phyloP scores from a whole-genome alignment of 2,888 invertebrate genomes.

The Cataglyphis cursor region DNA sequence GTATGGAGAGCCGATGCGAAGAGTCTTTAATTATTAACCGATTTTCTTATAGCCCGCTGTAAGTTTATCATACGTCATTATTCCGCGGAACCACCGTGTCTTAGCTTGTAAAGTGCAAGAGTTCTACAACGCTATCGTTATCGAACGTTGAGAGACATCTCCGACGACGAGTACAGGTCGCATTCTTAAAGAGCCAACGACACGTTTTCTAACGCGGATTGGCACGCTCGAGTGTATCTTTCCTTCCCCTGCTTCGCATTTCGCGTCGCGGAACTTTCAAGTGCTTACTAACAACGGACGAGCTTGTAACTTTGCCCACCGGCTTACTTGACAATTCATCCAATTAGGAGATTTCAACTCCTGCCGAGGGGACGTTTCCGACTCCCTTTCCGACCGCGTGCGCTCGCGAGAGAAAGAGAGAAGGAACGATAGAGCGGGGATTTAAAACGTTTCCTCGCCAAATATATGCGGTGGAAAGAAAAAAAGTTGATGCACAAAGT shows the following conservation, averaged over 20 bases:
- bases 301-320: slow-evolving; percentile 62
- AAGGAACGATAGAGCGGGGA: neutral
- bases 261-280: slow-evolving; percentile 36
- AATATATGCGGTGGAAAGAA: slow-evolving; percentile 14
- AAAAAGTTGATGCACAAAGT: slow-evolving; percentile 42
- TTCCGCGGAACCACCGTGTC: neutral
- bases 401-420: no score
- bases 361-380: slow-evolving; percentile 12
- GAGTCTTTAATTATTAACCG: neutral
- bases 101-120: slow-evolving; percentile 31
- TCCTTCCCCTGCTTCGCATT: slow-evolving; percentile 2
- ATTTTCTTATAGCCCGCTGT: slow-evolving; percentile 13
- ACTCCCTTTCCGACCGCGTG: slow-evolving; percentile 51
- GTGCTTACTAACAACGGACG: slow-evolving; percentile 65
- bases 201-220: slow-evolving; percentile 39
- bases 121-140: neutral
- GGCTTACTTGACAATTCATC: slow-evolving; percentile 69
- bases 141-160: neutral
- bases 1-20: neutral
- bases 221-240: slow-evolving; percentile 6
- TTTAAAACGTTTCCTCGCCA: slow-evolving; percentile 59
- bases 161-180: neutral
- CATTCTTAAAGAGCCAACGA: slow-evolving; percentile 31
- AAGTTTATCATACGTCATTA: neutral
- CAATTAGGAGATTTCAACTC: slow-evolving; percentile 69